A percentile compares a stretch with the other conserved stretches of the same genome.
phyloP scores from a whole-genome alignment of 2,113 vertebrate species.

The Rattus rattus region DNA sequence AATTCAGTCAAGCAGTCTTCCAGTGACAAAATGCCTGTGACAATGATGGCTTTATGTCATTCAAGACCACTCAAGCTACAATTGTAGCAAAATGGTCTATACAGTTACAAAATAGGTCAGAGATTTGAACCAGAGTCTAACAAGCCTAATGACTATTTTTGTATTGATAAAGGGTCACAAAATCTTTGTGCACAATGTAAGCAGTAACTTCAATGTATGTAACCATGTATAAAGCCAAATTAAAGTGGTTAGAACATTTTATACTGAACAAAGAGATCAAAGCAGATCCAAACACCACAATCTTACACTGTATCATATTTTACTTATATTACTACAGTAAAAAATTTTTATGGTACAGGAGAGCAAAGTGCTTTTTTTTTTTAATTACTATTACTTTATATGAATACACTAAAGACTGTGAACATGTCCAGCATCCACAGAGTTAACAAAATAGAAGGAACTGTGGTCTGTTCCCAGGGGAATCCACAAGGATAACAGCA shows the following conservation, averaged over 20 bases:
- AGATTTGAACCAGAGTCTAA: neutral
- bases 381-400: neutral
- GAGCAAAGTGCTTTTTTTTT: neutral
- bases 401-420: neutral
- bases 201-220: slow-evolving; percentile 35
- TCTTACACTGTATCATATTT: neutral
- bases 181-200: slow-evolving; percentile 4
- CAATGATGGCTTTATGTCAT: slow-evolving; percentile 4
- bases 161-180: neutral
- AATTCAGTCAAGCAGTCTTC: neutral
- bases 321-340: too few species aligned
- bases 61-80: neutral
- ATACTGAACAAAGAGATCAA: slow-evolving; percentile 1
- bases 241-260: slow-evolving; percentile 20
- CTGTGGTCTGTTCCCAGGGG: neutral
- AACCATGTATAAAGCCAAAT: slow-evolving; percentile 7
- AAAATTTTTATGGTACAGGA: neutral
- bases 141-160: slow-evolving; percentile 37
- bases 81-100: slow-evolving; percentile 1
- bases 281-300: neutral
- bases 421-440: slow-evolving; percentile 3
- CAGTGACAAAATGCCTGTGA: slow-evolving; percentile 21
- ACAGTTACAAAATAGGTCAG: neutral
- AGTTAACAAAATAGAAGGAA: slow-evolving; percentile 10
- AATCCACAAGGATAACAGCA: neutral